A percentile compares a stretch with the other conserved stretches of the same genome.
These are phyloP conservation scores for Hemithea aestivaria DNA, from an alignment of 2,888 invertebrate genomes.

Conservation along the genomic window DNA sequence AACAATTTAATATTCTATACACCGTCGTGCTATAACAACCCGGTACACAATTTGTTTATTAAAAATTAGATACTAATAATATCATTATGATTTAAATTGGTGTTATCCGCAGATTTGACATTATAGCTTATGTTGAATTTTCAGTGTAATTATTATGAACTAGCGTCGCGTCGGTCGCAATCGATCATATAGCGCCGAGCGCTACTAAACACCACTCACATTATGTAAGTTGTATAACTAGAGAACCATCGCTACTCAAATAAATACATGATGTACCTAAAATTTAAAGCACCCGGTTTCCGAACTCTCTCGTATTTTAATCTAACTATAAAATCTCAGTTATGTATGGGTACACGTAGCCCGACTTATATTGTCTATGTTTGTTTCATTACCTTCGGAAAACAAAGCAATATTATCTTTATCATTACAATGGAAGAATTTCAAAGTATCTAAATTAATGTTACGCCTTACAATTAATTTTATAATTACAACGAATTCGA, in stretches of 20 bases:
- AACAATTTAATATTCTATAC: conserved; percentile 50
- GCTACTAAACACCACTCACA: conserved; percentile 31
- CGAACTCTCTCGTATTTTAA: conserved; percentile 75
- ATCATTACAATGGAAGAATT: conserved; percentile 67
- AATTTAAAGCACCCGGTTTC: conserved; percentile 79
- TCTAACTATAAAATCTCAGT: conserved; percentile 70
- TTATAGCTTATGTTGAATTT: conserved; percentile 12
- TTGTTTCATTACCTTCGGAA: conserved; percentile 55
- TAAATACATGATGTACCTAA: conserved; percentile 67
- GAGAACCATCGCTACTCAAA: conserved; percentile 69
- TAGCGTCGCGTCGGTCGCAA: conserved; percentile 20
- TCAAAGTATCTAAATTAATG: conserved; percentile 68
- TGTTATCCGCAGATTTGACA: conserved; percentile 57
- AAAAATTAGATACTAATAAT: conserved; percentile 48
- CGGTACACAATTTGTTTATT: conserved; percentile 48
- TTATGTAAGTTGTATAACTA: conserved; percentile 53
- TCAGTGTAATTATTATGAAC: conserved; percentile 22
- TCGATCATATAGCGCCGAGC: conserved; percentile 12
- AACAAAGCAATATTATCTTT: conserved; percentile 63
- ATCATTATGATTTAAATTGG: conserved; percentile 59
- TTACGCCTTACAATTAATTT: conserved; percentile 56
- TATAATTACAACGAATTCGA: conserved; percentile 74
- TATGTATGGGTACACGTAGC: conserved; percentile 60
- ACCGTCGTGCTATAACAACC: conserved; percentile 58
- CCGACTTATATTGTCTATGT: conserved; percentile 69